Evolutionary conservation across 2,888 invertebrate genomes (phyloP), one percentile per base, ranked within the genome.

Genomic region (Volucella inanis): DNA sequence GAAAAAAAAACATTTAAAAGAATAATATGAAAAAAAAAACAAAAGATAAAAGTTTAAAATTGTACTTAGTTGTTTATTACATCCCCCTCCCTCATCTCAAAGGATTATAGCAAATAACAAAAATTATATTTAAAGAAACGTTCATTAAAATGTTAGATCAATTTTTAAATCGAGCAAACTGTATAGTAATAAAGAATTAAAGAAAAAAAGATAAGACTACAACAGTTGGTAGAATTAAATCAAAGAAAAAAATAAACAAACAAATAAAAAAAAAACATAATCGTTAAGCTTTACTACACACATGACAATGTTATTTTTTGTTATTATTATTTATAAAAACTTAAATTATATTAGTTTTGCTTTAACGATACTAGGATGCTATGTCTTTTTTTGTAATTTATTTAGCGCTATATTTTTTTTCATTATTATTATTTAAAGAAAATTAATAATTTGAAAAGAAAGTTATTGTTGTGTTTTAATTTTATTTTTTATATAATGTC

Each of bases 41-140:
- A n/a, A 22, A 22, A 62, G 1, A 41, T 43, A 47, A 62, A 47
- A 31, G 39, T 68, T 52, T 22, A 81, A 54, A 76, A 49, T 62
- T 70, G 54, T 81, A 77, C 67, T 81, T 67, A 59, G 57, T 81
- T 77, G 76, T 59, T 47, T 71, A 67, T 54, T 11, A 65, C 47
- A 70, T 57, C n/a, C 49, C 57, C 77, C 31, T 10, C 38, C 39
- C 41, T 70, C 45, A 39, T 52, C 47, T 38, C 43, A 78, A 57
- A 65, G 43, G 64, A 39, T 43, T 22, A 43, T 68, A 52, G 62
- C 12, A 62, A 22, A n/a, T 3, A 47, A 65, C 15, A 71, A 45
- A 57, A 39, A 45, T 31, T n/a, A 50, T 31, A n/a, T 47, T 52
- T 12, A n/a, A 67, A 15, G 70, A 65, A 62, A 15, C 15, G 9